Percentiles rank a stretch among this genome's conserved stretches.
These are phyloP conservation scores for Drosophila testacea DNA, from an alignment of 2,888 invertebrate genomes.

Conservation along the genomic window DNA sequence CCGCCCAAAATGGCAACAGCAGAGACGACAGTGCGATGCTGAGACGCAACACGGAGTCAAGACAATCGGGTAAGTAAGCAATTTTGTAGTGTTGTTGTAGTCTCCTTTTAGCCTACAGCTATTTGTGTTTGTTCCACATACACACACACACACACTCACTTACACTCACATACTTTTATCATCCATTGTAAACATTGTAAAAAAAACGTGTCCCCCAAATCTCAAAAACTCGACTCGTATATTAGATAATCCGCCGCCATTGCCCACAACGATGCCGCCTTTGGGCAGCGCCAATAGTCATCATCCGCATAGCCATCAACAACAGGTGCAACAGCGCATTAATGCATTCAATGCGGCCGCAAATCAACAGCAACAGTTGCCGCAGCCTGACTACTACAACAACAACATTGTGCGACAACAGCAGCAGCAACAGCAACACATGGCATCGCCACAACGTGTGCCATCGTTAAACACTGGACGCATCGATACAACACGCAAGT, in stretches of 20 bases:
- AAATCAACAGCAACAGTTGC: slow-evolving; percentile 61
- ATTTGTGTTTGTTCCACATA: slow-evolving; percentile 55
- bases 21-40: slow-evolving; percentile 79
- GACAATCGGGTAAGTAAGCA: slow-evolving; percentile 82
- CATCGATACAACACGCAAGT: slow-evolving; percentile 74
- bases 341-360: slow-evolving; percentile 82
- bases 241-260: slow-evolving; percentile 85
- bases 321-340: slow-evolving; percentile 81
- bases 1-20: slow-evolving; percentile 83
- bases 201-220: slow-evolving; percentile 59
- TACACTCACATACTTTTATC: slow-evolving; percentile 36
- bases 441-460: slow-evolving; percentile 64
- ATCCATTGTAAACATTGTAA: slow-evolving; percentile 48
- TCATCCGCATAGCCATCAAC: slow-evolving; percentile 55
- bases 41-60: slow-evolving; percentile 82
- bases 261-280: slow-evolving; percentile 85
- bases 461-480: slow-evolving; percentile 58
- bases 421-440: slow-evolving; percentile 46
- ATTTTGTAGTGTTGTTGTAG: slow-evolving; percentile 14
- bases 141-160: slow-evolving; percentile 31
- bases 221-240: slow-evolving; percentile 34
- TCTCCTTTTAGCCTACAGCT: slow-evolving; percentile 40
- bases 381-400: slow-evolving; percentile 68
- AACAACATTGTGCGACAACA: slow-evolving; percentile 59
- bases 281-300: slow-evolving; percentile 68